Conservation (phyloP, 2,113 vertebrate genomes). For the Erpornis zantholeuca region DNA sequence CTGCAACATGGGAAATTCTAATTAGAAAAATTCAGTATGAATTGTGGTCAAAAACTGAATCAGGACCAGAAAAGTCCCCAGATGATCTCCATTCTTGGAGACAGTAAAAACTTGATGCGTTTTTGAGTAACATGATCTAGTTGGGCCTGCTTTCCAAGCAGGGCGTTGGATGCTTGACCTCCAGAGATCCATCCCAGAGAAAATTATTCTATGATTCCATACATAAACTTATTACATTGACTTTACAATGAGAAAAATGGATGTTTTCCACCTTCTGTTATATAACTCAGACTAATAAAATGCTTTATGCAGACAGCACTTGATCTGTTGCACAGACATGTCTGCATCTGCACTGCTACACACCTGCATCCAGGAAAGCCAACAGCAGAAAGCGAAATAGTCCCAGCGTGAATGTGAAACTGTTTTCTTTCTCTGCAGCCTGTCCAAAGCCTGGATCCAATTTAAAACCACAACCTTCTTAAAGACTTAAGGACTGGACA, state of each 20-base stretch:
- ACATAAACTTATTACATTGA: neutral
- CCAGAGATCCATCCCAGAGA: neutral
- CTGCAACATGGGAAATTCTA: neutral
- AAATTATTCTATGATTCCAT: neutral
- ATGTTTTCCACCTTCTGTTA: neutral
- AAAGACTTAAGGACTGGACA: neutral
- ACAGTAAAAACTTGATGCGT: neutral
- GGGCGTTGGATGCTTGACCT: neutral
- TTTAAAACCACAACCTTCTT: neutral
- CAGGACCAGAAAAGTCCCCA: neutral
- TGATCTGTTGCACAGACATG: neutral
- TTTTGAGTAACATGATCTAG: neutral
- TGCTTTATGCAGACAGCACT: neutral
- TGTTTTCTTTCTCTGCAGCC: neutral
- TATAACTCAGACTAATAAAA: neutral
- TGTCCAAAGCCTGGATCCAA: neutral
- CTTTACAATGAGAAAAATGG: neutral
- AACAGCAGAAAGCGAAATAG: neutral
- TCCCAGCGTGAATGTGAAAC: neutral
- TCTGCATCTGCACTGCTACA: neutral
- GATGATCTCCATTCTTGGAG: neutral
- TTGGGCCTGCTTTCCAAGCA: neutral
- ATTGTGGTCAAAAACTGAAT: neutral
- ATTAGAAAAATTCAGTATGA: neutral
- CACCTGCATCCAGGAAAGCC: neutral